Conservation (phyloP, 23 tunicate genomes). For the Oikopleura dioica region DNA sequence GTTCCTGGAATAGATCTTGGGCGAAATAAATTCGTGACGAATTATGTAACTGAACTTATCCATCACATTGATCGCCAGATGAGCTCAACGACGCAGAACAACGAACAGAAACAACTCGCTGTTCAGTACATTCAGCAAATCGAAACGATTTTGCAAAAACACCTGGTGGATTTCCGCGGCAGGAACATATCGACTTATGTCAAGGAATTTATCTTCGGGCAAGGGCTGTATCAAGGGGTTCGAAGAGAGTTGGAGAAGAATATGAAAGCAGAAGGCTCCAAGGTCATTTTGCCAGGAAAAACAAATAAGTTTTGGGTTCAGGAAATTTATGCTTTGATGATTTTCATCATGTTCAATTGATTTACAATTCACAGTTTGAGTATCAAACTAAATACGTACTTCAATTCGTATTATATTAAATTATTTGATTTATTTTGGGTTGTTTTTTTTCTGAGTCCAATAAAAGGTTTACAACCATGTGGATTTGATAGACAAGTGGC, state of each 20-base stretch:
- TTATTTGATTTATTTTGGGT: too few relatives aligned
- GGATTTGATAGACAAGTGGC: not conserved
- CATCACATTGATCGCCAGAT: constrained; percentile 7
- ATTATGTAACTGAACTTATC: too few relatives aligned
- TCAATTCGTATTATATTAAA: too few relatives aligned
- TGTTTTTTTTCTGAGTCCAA: too few relatives aligned
- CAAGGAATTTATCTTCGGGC: not conserved
- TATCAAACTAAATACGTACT: too few relatives aligned
- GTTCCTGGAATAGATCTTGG: too few relatives aligned
- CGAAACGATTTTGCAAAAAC: not conserved
- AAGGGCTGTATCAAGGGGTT: not conserved
- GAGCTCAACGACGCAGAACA: constrained; percentile 12
- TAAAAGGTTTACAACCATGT: not conserved
- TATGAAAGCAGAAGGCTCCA: not conserved
- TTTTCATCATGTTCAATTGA: too few relatives aligned
- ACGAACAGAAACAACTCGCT: not conserved
- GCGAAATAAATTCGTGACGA: too few relatives aligned
- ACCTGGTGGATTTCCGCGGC: not conserved
- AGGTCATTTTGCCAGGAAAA: not conserved
- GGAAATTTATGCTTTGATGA: too few relatives aligned
- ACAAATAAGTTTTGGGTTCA: too few relatives aligned
- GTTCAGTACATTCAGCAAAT: constrained; percentile 8
- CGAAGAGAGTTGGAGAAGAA: not conserved
- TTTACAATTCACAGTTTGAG: too few relatives aligned
- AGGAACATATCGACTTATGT: not conserved